Base-by-base conservation (phyloP, 2,888 invertebrate genomes). In the Loripinus fragilis region DNA sequence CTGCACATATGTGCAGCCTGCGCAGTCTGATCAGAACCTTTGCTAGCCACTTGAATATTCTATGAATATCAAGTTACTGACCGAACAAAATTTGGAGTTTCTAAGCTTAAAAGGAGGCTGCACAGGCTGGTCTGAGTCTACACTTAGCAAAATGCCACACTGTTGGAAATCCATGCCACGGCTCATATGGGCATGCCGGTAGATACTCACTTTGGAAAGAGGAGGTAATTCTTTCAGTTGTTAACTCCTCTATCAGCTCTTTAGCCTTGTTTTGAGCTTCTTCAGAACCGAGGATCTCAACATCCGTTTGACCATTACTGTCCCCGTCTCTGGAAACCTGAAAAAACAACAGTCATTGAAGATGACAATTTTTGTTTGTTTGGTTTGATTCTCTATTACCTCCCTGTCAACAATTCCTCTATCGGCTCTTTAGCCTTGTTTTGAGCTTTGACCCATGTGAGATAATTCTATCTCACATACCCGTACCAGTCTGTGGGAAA, bases 221-320 rank as follows among this genome's bases (percentile, higher is more conserved):
- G 0, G 50, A 55, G 7, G 75, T 66, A 28, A 72, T 30, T 8
- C 38, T 42, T 15, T 74, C 66, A 12, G 76, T 38, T 0, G 76
- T 50, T 2, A 86, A 72, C 17, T 92, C 89, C 45, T 90, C 85
- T 15, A 93, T 93, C 60, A 91, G 65, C 41, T 89, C 82, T 78
- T 91, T 89, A 0, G 95, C 95, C 90, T 94, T 94, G 10, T 93
- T 82, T 71, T 95, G 94, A 0, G 95, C 94, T 52, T 94, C 94
- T 80, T 93, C 90, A 0, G 94, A 91, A 1, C 96, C 96, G 55
- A 86, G 90, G 48, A 96, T 85, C n/a, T 94, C 94, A 3, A 96
- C 93, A 28, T 73, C 81, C 71, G 90, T 88, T 86, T 93, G 81
- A 85, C 92, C 88, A 81, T 85, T 74, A 17, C 55, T 81, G 66